A percentile compares a stretch with the other conserved stretches of the same genome.
Conservation (phyloP, 2,113 vertebrate species). For the Odontesthes bonariensis region DNA sequence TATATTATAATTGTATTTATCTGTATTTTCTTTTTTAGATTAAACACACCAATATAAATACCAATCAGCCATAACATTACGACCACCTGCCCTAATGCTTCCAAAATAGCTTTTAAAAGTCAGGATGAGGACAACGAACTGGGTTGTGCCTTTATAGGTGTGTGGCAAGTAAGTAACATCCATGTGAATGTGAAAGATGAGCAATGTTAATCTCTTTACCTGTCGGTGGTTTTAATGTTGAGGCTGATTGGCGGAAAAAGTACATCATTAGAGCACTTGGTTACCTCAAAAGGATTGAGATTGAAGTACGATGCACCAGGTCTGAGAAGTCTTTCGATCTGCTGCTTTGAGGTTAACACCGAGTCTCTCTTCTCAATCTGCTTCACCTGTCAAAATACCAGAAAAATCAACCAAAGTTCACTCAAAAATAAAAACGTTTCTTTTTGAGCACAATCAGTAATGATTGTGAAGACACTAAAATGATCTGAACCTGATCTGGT, state of each 20-base stretch:
- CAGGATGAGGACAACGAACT: too few species aligned
- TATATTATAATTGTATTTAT: too few species aligned
- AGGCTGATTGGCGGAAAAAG: neutral
- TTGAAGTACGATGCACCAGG: slow-evolving; percentile 98
- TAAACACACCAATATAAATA: too few species aligned
- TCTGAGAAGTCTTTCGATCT: slow-evolving; percentile 94
- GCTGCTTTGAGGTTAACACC: slow-evolving; percentile 96
- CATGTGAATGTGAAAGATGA: too few species aligned
- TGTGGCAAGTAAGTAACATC: too few species aligned
- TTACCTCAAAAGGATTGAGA: slow-evolving; percentile 96
- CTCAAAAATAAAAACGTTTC: neutral
- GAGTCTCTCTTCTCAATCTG: slow-evolving; percentile 99
- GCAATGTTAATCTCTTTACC: too few species aligned
- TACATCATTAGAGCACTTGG: neutral
- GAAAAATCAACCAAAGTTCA: neutral
- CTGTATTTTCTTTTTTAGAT: too few species aligned
- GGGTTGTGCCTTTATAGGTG: too few species aligned
- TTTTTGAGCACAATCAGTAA: neutral
- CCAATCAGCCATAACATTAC: too few species aligned
- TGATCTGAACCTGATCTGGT: neutral
- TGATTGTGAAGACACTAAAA: neutral
- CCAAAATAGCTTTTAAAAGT: too few species aligned
- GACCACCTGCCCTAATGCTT: too few species aligned
- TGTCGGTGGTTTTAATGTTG: too few species aligned
- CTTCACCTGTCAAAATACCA: slow-evolving; percentile 88